Conservation (phyloP, 1,140 invertebrate species). For the Drosophila insularis region DNA sequence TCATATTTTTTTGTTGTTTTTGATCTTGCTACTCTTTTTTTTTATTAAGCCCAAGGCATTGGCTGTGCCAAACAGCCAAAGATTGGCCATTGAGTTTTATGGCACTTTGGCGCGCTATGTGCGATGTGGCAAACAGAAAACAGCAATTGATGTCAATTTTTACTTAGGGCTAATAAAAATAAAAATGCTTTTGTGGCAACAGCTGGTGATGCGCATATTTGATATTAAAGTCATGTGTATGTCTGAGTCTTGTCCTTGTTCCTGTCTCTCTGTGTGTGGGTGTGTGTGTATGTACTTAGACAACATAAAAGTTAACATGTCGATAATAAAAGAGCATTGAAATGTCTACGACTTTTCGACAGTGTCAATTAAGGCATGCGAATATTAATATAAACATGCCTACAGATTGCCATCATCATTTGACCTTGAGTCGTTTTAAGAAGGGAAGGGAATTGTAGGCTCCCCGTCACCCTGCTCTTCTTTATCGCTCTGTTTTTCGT, state of each 20-base stretch:
- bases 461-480: constrained; percentile 18
- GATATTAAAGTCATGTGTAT: constrained; percentile 56
- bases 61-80: constrained; percentile 64
- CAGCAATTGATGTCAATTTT: constrained; percentile 75
- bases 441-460: not conserved
- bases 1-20: not conserved
- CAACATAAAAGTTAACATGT: constrained; percentile 66
- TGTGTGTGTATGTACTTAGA: constrained; percentile 43
- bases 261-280: not conserved
- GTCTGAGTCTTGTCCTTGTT: not conserved
- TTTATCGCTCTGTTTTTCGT: not conserved
- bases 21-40: constrained; percentile 40
- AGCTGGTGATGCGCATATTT: constrained; percentile 75
- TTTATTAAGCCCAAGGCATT: constrained; percentile 58
- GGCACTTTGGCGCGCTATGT: constrained; percentile 57
- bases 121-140: constrained; percentile 41
- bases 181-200: constrained; percentile 57
- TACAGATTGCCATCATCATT: constrained; percentile 17
- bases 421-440: constrained; percentile 35
- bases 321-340: constrained; percentile 50
- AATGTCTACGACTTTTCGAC: constrained; percentile 28
- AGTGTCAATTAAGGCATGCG: constrained; percentile 46
- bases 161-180: constrained; percentile 70
- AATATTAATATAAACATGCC: constrained; percentile 12
- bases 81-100: constrained; percentile 77